These are phyloP conservation scores for Tringa solitaria DNA, from an alignment of 2,113 vertebrate genomes.

Conservation along the genomic window DNA sequence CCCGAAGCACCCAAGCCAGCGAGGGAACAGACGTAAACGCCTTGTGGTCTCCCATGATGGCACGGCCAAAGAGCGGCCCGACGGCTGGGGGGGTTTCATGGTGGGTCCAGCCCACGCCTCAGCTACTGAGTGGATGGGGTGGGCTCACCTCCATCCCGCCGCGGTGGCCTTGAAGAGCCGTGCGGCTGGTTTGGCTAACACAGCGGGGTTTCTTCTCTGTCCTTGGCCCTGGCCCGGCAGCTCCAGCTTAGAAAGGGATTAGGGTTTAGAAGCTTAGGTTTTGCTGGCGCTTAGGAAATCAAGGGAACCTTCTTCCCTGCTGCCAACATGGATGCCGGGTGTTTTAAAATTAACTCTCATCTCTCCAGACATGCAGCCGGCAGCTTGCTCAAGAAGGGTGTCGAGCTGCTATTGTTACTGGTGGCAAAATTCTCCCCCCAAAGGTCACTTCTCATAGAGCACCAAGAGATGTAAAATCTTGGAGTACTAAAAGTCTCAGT, in stretches of 20 bases:
- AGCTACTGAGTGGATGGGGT: neutral
- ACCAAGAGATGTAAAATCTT: neutral
- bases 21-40: neutral
- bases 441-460: neutral
- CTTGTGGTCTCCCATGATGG: rapidly evolving
- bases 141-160: neutral
- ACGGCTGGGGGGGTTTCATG: no score
- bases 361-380: rapidly evolving
- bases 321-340: neutral
- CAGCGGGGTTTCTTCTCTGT: neutral
- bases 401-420: neutral
- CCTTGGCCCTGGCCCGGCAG: conserved; percentile 25
- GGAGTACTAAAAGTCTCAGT: neutral
- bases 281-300: conserved; percentile 33
- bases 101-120: rapidly evolving
- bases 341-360: conserved; percentile 49
- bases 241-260: conserved; percentile 30
- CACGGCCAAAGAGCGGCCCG: neutral
- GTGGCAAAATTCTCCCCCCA: neutral
- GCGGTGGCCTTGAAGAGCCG: rapidly evolving
- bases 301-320: conserved; percentile 11
- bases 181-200: neutral
- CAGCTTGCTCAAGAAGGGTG: neutral
- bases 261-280: conserved; percentile 51
- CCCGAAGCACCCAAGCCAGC: neutral